A percentile compares a stretch with the other conserved stretches of the same genome.
Conservation (phyloP, 1,140 invertebrate species). For the Popillia japonica region DNA sequence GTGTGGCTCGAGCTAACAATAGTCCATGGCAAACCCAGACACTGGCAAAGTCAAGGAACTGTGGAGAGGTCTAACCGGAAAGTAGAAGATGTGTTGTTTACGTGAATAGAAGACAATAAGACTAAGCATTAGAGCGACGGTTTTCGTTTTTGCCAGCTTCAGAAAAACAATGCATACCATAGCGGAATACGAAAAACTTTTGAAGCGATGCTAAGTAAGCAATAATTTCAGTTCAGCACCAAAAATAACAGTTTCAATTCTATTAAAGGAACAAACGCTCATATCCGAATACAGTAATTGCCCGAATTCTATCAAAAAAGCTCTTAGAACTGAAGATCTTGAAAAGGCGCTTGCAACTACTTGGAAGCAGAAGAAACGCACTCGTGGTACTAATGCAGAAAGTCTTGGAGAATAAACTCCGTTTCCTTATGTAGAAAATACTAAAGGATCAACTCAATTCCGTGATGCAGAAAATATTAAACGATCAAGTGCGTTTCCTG, state of each 20-base stretch:
- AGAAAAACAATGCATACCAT: constrained; percentile 54
- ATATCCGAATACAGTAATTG: not conserved
- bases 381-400: no score
- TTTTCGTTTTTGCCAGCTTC: constrained; percentile 51
- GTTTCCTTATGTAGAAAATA: no score
- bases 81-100: no score
- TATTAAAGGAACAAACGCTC: constrained; percentile 13
- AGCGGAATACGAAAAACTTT: constrained; percentile 52
- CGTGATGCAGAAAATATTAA: no score
- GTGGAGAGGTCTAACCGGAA: no score
- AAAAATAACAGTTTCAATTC: not conserved
- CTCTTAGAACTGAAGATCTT: not conserved
- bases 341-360: not conserved
- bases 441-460: no score
- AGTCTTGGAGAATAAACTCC: no score
- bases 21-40: no score
- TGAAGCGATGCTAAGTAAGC: constrained; percentile 50
- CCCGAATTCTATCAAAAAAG: constrained; percentile 20
- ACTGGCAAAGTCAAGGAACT: no score
- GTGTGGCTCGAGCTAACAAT: no score
- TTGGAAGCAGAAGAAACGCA: no score
- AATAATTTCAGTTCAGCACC: not conserved
- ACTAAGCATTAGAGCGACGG: constrained; percentile 55
- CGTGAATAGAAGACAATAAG: constrained; percentile 55
- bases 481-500: no score